phyloP scores from a whole-genome alignment of 2,797 vertebrate genomes.

The Hoplostethus atlanticus region DNA sequence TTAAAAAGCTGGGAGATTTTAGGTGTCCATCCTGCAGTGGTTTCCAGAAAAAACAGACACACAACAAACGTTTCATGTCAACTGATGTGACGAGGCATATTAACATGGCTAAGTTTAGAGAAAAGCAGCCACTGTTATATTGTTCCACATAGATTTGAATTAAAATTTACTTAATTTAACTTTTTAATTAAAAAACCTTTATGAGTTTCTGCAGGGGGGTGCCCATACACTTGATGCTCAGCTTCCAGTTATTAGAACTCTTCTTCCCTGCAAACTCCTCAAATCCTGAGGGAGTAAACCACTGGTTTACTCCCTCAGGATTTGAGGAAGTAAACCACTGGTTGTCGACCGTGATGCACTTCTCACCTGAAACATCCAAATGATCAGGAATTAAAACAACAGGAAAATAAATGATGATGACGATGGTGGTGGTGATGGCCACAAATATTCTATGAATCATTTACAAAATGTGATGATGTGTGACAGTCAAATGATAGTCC shows the following conservation, averaged over 20 bases:
- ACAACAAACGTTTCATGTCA: not conserved
- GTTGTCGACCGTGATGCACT: constrained; percentile 58
- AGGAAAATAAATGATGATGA: too few relatives aligned
- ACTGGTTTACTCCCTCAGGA: too few relatives aligned
- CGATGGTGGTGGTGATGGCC: too few relatives aligned
- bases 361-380: constrained; percentile 65
- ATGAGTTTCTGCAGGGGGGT: constrained; percentile 68
- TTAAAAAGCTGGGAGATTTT: not conserved
- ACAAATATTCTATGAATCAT: too few relatives aligned
- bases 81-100: not conserved
- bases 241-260: constrained; percentile 75
- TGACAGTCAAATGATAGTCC: too few relatives aligned
- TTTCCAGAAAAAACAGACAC: not conserved
- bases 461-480: too few relatives aligned
- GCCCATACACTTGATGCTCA: constrained; percentile 65
- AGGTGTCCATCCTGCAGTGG: constrained; percentile 66
- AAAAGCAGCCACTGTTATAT: not conserved
- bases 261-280: constrained; percentile 70
- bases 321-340: too few relatives aligned
- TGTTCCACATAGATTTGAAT: not conserved
- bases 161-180: not conserved
- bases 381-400: not conserved
- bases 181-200: constrained; percentile 53
- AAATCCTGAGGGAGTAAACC: constrained; percentile 74
- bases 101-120: not conserved